phyloP scores from a whole-genome alignment of 2,797 vertebrate genomes.

The Sus cebifrons region DNA sequence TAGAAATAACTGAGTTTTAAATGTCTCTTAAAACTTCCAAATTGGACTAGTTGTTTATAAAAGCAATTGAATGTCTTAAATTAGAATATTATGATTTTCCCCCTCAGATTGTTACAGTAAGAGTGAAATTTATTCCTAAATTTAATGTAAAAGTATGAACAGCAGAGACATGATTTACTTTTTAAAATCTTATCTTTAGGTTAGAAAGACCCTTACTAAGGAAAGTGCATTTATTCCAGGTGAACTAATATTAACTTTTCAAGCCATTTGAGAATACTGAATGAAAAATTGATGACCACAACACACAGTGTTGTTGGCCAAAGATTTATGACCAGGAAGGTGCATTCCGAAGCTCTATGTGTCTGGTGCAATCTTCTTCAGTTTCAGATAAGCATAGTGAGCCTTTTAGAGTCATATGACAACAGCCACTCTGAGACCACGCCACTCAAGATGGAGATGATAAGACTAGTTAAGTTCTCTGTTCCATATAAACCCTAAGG shows the following conservation, averaged over 20 bases:
- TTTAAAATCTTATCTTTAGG: neutral
- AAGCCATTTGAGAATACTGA: neutral
- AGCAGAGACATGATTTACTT: neutral
- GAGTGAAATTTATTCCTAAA: neutral
- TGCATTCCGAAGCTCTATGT: neutral
- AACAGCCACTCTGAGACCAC: neutral
- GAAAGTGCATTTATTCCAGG: neutral
- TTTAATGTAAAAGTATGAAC: neutral
- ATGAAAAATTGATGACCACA: neutral
- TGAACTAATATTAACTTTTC: neutral
- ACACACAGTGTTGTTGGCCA: neutral
- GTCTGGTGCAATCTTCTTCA: neutral
- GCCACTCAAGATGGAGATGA: neutral
- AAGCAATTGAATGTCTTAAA: conserved; percentile 41
- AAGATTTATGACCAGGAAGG: neutral
- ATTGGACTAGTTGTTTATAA: conserved; percentile 3
- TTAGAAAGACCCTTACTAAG: conserved; percentile 24
- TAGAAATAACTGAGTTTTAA: neutral
- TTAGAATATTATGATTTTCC: neutral
- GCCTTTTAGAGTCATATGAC: neutral
- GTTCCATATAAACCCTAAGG: neutral
- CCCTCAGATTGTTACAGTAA: neutral
- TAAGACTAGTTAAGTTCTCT: neutral
- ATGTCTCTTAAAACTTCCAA: conserved; percentile 2
- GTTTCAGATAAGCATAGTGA: neutral